phyloP scores from a whole-genome alignment of 2,113 vertebrate genomes.

The Microcebus lehilahytsara region DNA sequence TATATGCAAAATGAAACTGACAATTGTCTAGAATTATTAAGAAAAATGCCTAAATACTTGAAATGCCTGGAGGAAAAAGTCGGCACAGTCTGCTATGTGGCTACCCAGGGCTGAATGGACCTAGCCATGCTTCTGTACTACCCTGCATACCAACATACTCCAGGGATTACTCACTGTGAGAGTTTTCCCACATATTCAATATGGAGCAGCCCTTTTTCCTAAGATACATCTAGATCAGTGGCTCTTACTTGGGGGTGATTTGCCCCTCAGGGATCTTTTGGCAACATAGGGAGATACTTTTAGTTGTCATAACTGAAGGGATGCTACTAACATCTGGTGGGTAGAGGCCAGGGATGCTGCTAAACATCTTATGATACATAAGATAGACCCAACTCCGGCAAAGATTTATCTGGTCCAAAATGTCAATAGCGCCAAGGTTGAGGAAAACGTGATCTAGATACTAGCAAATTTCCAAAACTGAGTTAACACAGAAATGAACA shows the following conservation, averaged over 20 bases:
- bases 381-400: neutral
- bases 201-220: neutral
- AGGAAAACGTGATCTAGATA: neutral
- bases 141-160: neutral
- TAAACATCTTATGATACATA: neutral
- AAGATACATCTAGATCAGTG: neutral
- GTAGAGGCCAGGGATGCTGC: neutral
- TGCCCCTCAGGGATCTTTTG: neutral
- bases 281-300: neutral
- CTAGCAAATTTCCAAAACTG: conserved; percentile 15
- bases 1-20: conserved; percentile 21
- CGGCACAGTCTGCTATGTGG: neutral
- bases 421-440: neutral
- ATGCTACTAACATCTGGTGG: neutral
- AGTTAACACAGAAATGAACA: neutral
- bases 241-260: neutral
- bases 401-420: conserved; percentile 42
- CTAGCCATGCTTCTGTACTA: neutral
- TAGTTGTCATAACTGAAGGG: neutral
- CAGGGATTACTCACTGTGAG: neutral
- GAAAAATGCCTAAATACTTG: neutral
- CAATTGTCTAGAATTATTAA: neutral
- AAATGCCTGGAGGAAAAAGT: neutral
- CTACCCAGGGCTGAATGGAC: neutral
- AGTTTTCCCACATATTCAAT: neutral